Evolutionary conservation across 2,888 invertebrate genomes (phyloP).

Genomic region (Macrosiphum euphorbiae): DNA sequence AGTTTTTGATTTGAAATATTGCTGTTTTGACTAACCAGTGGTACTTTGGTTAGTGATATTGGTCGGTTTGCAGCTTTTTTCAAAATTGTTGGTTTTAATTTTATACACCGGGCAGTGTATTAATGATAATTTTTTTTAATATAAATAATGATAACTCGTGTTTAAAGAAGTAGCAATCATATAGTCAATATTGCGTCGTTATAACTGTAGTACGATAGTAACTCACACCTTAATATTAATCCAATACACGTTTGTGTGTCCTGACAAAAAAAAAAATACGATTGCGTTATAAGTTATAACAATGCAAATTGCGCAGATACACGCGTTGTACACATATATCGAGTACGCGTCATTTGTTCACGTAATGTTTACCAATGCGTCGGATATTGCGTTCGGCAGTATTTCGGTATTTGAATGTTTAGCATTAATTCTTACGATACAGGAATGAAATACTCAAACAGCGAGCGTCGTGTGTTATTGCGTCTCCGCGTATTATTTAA

Average conservation of each 20-base stretch:
- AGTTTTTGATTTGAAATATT: not conserved
- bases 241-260: not conserved
- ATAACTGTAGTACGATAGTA: not conserved
- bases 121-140: not conserved
- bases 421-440: not conserved
- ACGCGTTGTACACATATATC: not conserved
- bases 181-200: not conserved
- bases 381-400: not conserved
- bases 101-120: not conserved
- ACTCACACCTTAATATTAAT: conserved; percentile 7
- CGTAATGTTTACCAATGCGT: conserved; percentile 22
- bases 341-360: not conserved
- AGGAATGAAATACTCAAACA: not conserved
- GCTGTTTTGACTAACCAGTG: not conserved
- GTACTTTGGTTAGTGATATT: not conserved
- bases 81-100: not conserved
- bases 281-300: conserved; percentile 45
- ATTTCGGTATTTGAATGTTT: conserved; percentile 21
- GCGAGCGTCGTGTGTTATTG: not conserved
- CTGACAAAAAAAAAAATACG: not conserved
- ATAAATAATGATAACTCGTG: not conserved
- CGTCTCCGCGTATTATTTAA: not conserved
- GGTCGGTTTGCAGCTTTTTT: not conserved
- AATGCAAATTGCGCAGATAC: not conserved
- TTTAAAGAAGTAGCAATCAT: not conserved